Evolutionary conservation across 2,113 vertebrate species (phyloP).

Genomic region (Dicaeum eximium): DNA sequence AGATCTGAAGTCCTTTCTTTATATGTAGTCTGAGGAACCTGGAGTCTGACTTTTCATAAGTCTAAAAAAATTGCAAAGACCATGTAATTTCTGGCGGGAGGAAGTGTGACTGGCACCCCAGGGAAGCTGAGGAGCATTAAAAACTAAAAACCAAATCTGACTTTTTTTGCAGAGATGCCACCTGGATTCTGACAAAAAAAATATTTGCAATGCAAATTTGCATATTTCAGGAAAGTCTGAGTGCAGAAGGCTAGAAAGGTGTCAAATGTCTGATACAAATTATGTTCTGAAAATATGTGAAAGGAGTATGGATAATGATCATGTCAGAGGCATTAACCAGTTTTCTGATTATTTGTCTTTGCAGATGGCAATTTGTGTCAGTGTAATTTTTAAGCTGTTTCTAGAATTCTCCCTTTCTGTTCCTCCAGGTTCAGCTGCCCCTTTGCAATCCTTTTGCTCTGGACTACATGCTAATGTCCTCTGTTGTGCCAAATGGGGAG

Average conservation of each 20-base stretch:
- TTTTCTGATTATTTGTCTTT: background rate
- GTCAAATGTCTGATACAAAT: background rate
- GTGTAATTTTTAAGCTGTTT: background rate
- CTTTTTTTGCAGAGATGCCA: background rate
- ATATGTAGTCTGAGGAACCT: background rate
- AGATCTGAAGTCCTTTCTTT: background rate
- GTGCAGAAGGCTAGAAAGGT: background rate
- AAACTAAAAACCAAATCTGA: background rate
- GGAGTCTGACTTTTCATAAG: background rate
- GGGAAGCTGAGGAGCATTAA: background rate
- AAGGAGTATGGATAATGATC: background rate
- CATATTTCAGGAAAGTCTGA: background rate
- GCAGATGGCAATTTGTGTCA: background rate
- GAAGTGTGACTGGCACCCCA: background rate
- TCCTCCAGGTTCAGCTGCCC: background rate
- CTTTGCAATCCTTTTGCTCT: background rate
- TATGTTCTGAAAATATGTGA: background rate
- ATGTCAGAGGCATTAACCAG: background rate
- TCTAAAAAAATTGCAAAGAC: background rate
- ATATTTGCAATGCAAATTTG: background rate
- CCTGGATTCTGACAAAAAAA: background rate
- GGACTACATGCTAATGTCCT: background rate
- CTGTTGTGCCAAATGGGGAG: background rate
- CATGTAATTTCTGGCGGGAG: background rate
- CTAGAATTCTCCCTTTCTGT: background rate